Evolutionary conservation across 2,113 vertebrate species (phyloP), one percentile per base, ranked within the genome.

Genomic region (Dromaius novaehollandiae): DNA sequence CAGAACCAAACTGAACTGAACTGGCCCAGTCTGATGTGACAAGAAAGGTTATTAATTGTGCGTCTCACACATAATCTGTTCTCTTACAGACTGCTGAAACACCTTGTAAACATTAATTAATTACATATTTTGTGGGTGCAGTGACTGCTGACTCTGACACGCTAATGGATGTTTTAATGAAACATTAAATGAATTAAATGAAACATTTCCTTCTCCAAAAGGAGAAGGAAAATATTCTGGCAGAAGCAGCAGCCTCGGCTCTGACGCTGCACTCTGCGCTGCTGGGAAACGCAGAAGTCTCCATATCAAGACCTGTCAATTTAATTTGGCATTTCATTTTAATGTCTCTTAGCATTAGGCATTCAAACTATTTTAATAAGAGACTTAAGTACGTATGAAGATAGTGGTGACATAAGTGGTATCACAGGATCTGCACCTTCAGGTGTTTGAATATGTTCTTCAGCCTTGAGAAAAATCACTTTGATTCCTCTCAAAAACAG

Each of bases 161-260:
- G 13, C 42, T 28, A 15, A 48, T 32, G 20, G 42, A 68, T 17
- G 51, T 56, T 68, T 68, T 44, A 60, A 60, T 60, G 50, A 88
- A 84, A 90, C 0, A 0, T 51, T 81, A 55, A 32, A 38, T 38
- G 38, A 38, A 38, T 38, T 38, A 38, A 38, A 38, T 38, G 38
- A 38, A 38, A 38, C 38, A 38, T 88, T 60, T 60, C 56, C 30
- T 19, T 34, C 56, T 94, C 34, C 46, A 82, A 95, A 77, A 4
- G 44, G 34, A 94, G 76, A 81, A 84, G 60, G 76, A 83, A 96
- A 94, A 82, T 50, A 10, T 71, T 82, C 94, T 96, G 95, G 79
- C 91, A 96, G 80, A 91, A 91, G 51, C 56, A 86, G 73, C 56
- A 56, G 75, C 32, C 26, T 88, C 7, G 15, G 86, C 92, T 91